These are phyloP conservation scores for Lordiphosa andalusiaca DNA, from an alignment of 2,888 invertebrate genomes.

Conservation along the genomic window DNA sequence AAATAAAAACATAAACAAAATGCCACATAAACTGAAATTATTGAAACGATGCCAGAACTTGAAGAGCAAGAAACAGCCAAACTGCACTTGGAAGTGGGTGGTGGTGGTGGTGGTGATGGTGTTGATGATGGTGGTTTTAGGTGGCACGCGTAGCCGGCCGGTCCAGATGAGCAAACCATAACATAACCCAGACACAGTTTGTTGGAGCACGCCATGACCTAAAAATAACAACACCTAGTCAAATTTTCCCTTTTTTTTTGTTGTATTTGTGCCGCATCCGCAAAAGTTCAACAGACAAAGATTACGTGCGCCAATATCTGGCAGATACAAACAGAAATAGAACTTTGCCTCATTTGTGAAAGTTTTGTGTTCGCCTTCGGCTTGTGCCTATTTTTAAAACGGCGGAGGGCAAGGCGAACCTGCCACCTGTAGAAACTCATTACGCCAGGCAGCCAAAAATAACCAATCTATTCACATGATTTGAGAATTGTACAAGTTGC, in stretches of 20 bases:
- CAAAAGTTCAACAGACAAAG: constrained; percentile 61
- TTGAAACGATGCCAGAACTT: constrained; percentile 46
- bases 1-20: constrained; percentile 56
- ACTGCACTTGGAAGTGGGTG: constrained; percentile 16
- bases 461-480: constrained; percentile 38
- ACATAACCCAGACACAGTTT: constrained; percentile 30
- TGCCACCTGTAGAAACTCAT: constrained; percentile 71
- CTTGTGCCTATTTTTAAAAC: constrained; percentile 54
- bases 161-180: constrained; percentile 14
- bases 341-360: constrained; percentile 71
- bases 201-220: constrained; percentile 62
- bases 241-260: constrained; percentile 25
- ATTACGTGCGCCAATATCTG: constrained; percentile 62
- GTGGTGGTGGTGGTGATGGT: constrained; percentile 8
- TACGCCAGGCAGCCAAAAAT: constrained; percentile 64
- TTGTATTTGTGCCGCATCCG: constrained; percentile 51
- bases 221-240: constrained; percentile 59
- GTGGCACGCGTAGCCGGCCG: constrained; percentile 20
- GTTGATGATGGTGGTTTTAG: constrained; percentile 19
- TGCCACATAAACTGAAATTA: constrained; percentile 43
- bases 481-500: constrained; percentile 11
- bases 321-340: constrained; percentile 54
- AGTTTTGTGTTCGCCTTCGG: constrained; percentile 47
- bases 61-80: constrained; percentile 13
- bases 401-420: constrained; percentile 5